Percentiles rank a stretch among this genome's conserved stretches.
These are phyloP conservation scores for Phengaris alcon DNA, from an alignment of 2,888 invertebrate species.

Conservation along the genomic window DNA sequence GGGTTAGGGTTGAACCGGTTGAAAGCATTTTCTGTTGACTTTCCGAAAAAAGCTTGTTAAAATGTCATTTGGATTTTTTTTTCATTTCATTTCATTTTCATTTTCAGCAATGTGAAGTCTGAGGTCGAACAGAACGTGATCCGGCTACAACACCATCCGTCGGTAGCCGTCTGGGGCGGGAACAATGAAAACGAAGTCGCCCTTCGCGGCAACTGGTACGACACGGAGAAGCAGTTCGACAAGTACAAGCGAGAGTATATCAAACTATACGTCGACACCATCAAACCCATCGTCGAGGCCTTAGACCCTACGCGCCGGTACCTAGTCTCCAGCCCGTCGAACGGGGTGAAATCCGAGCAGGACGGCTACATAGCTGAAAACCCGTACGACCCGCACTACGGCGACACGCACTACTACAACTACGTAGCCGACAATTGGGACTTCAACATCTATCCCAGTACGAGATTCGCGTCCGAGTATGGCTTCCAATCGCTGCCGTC, in stretches of 20 bases:
- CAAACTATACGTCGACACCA: conserved; percentile 88
- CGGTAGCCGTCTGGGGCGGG: conserved; percentile 93
- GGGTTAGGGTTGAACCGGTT: no score
- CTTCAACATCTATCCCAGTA: conserved; percentile 85
- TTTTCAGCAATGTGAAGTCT: conserved; percentile 80
- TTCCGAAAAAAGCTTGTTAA: no score
- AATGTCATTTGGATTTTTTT: no score
- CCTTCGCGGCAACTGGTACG: conserved; percentile 89
- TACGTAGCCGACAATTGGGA: conserved; percentile 91
- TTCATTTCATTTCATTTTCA: background rate
- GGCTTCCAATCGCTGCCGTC: conserved; percentile 95
- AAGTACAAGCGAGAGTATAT: conserved; percentile 88
- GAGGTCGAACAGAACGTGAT: conserved; percentile 91
- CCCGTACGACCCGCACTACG: conserved; percentile 89
- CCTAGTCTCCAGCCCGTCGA: conserved; percentile 94
- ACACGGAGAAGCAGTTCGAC: conserved; percentile 68
- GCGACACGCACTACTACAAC: conserved; percentile 96
- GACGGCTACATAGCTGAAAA: conserved; percentile 88
- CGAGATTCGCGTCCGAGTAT: conserved; percentile 96
- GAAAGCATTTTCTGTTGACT: no score
- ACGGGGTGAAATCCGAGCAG: conserved; percentile 85
- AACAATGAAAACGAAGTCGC: conserved; percentile 99
- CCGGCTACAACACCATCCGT: conserved; percentile 91
- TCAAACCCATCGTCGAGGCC: conserved; percentile 81
- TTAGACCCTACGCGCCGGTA: conserved; percentile 84